Percentiles rank a stretch among this genome's conserved stretches.
Evolutionary conservation across 2,113 vertebrate genomes (phyloP).

Genomic region (Dicentrarchus labrax): DNA sequence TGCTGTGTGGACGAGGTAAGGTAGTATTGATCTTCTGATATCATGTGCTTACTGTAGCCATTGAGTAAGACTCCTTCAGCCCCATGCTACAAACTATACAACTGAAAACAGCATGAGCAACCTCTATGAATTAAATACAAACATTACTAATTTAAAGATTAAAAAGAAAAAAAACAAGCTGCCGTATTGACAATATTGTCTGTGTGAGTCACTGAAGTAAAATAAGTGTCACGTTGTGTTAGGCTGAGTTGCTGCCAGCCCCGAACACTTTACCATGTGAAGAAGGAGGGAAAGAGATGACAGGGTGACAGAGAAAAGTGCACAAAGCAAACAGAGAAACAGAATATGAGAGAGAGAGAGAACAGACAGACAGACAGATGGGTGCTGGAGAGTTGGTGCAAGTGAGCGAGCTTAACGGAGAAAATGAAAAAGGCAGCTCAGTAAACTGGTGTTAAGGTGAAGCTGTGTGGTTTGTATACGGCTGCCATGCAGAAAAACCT

Average conservation of each 20-base stretch:
- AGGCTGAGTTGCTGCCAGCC: constrained; percentile 29
- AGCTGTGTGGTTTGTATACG: too few relatives aligned
- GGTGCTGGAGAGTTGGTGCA: constrained; percentile 42
- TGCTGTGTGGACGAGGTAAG: background rate
- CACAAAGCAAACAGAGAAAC: constrained; percentile 19
- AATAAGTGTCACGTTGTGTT: constrained; percentile 16
- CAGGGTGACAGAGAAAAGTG: constrained; percentile 22
- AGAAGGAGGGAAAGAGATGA: constrained; percentile 21
- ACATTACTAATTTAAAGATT: constrained; percentile 7
- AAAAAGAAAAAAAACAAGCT: background rate
- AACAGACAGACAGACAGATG: constrained; percentile 60
- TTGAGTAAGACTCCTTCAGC: background rate
- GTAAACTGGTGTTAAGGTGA: too few relatives aligned
- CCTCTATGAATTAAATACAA: constrained; percentile 7
- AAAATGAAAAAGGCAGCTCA: too few relatives aligned
- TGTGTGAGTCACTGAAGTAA: constrained; percentile 21
- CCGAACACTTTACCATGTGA: constrained; percentile 14
- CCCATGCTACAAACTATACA: background rate
- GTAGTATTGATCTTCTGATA: background rate
- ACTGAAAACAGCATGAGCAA: constrained; percentile 4
- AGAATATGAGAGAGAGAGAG: constrained; percentile 19
- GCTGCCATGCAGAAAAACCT: too few relatives aligned
- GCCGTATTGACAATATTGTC: constrained; percentile 18
- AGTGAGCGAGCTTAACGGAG: constrained; percentile 3
- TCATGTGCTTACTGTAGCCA: constrained; percentile 6